These are phyloP conservation scores for Panorpa germanica DNA, from an alignment of 2,888 invertebrate genomes.

Conservation along the genomic window DNA sequence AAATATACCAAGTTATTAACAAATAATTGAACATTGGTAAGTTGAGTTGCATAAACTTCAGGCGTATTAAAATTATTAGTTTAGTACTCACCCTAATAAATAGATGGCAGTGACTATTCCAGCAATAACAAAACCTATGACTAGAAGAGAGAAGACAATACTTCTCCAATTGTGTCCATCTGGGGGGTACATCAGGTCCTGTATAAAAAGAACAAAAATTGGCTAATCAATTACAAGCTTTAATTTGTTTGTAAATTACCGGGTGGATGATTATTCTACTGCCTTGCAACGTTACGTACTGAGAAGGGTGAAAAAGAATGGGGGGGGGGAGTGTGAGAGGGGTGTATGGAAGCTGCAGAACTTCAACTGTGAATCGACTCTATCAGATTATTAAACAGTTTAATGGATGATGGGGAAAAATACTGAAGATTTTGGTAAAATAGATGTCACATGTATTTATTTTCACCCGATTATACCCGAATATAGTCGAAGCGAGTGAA, in stretches of 20 bases:
- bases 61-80: background rate
- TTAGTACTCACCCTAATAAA: conserved; percentile 58
- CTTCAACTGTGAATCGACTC: too few relatives aligned
- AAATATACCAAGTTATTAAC: too few relatives aligned
- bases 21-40: too few relatives aligned
- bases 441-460: background rate
- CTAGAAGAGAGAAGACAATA: conserved; percentile 69
- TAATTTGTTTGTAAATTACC: too few relatives aligned
- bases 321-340: background rate
- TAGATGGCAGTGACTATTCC: conserved; percentile 80
- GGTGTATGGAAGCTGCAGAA: background rate
- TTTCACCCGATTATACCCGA: conserved; percentile 4
- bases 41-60: too few relatives aligned
- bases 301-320: conserved; percentile 2
- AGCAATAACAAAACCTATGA: conserved; percentile 71
- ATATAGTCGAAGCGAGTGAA: too few relatives aligned
- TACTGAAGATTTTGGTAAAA: conserved; percentile 1
- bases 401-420: conserved; percentile 4
- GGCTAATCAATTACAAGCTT: conserved; percentile 11
- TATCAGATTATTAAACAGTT: too few relatives aligned
- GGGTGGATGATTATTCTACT: too few relatives aligned
- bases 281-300: background rate
- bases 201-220: conserved; percentile 17
- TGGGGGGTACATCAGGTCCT: conserved; percentile 59
- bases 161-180: conserved; percentile 83